Evolutionary conservation across 2,888 invertebrate species (phyloP), one percentile per base, ranked within the genome.

Genomic region (Epinotia ramella): DNA sequence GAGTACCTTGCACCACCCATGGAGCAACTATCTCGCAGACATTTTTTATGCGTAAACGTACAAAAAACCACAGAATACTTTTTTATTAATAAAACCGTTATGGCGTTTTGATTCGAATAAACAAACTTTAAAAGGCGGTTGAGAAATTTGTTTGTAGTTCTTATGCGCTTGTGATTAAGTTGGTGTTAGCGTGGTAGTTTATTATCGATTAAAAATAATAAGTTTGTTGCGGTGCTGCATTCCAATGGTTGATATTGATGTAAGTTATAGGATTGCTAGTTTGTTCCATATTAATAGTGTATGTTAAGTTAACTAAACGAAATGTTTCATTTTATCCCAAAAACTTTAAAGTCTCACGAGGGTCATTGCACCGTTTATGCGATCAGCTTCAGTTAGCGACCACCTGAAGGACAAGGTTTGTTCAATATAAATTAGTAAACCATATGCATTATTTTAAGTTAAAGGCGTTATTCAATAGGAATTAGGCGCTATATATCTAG

Each of bases 61-160:
- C 33, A 71, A 66, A 75, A 71, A 71, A 71, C 56, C 28, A 46
- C 76, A 67, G 46, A 72, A 40, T 33, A 16, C 18, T 59, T 67
- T 57, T 68, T 57, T 63, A 33, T 71, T 53, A 28, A 71, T 59
- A 72, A 76, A 76, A 76, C 76, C 76, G 76, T 76, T 76, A 76
- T 67, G 57, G 60, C 62, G 53, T 62, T 70, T 66, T 60, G 75
- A 60, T 66, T 71, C 70, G 33, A 66, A 65, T 59, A 28, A 65
- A 65, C 65, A 40, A 60, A 18, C 5, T 49, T 65, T 16, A 24
- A 11, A 53, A 60, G 60, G 24, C 18, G 7, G 53, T 71, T 71
- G 1, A 0, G 9, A 13, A 56, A 66, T 56, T 6, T 40, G 1
- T 24, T 18, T 11, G 24, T 66, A 13, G 40, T 2, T 44, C 53